These are phyloP conservation scores for Xenus cinereus DNA, from an alignment of 2,113 vertebrate species.

Conservation along the genomic window DNA sequence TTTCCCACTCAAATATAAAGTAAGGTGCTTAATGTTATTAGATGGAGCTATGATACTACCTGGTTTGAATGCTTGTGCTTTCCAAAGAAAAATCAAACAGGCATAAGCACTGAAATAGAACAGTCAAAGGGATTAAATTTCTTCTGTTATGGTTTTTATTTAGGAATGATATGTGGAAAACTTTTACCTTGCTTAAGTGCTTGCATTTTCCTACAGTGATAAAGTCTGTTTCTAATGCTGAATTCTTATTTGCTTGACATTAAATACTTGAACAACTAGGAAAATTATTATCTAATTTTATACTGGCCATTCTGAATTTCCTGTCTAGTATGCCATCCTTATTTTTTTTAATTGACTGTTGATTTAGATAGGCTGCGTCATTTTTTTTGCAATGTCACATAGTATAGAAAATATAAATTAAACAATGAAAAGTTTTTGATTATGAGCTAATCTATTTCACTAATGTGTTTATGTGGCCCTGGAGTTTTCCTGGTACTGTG, in stretches of 20 bases:
- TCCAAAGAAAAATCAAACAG: not conserved
- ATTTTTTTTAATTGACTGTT: not conserved
- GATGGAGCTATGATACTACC: not conserved
- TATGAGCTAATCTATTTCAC: not conserved
- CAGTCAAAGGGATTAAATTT: not conserved
- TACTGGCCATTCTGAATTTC: not conserved
- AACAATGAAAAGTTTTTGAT: not conserved
- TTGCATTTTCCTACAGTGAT: not conserved
- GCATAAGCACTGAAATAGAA: not conserved
- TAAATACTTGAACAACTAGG: not conserved
- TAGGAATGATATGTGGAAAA: not conserved
- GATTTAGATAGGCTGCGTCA: not conserved
- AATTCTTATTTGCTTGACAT: not conserved
- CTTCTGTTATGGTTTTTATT: not conserved
- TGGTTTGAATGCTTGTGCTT: not conserved
- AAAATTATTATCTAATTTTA: not conserved
- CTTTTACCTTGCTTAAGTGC: not conserved
- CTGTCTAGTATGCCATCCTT: not conserved
- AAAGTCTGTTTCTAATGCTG: not conserved
- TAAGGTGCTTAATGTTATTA: not conserved
- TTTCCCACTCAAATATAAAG: not conserved
- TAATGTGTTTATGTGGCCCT: not conserved
- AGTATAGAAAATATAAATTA: not conserved
- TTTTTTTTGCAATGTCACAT: not conserved
- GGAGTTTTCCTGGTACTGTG: not conserved